Conservation (phyloP, 1,140 invertebrate genomes). For the Temnothorax longispinosus region DNA sequence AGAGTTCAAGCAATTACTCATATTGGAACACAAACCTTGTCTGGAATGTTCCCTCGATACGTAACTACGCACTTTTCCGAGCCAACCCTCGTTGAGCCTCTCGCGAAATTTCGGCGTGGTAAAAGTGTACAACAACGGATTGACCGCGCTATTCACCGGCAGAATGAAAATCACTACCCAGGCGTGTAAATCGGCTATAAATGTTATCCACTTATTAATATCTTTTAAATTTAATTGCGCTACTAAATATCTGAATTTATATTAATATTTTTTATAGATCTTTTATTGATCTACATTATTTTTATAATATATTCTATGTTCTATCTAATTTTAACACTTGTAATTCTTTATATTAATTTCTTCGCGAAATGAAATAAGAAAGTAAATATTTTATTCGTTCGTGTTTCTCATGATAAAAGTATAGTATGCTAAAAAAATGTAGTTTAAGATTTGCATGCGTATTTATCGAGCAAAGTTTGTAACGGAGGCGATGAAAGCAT, state of each 20-base stretch:
- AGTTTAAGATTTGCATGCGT: neutral
- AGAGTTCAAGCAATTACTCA: neutral
- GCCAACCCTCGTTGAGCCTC: constrained; percentile 81
- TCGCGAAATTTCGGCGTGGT: constrained; percentile 90
- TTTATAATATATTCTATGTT: too few species aligned
- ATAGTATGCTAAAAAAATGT: neutral
- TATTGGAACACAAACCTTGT: constrained; percentile 65
- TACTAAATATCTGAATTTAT: neutral
- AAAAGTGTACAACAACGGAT: constrained; percentile 93
- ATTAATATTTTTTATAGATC: neutral
- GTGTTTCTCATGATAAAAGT: neutral
- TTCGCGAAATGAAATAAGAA: neutral
- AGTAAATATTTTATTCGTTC: neutral
- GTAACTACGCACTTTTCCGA: constrained; percentile 70
- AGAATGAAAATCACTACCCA: constrained; percentile 92
- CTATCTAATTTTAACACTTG: neutral
- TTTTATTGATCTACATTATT: too few species aligned
- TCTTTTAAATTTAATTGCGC: neutral
- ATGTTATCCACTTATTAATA: neutral
- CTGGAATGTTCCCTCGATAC: constrained; percentile 70
- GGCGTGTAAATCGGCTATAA: constrained; percentile 89
- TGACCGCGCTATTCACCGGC: constrained; percentile 92
- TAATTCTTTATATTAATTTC: neutral
- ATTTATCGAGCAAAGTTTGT: neutral
- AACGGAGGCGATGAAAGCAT: neutral